phyloP scores from a whole-genome alignment of 2,113 vertebrate species.

The Stegostoma tigrinum region DNA sequence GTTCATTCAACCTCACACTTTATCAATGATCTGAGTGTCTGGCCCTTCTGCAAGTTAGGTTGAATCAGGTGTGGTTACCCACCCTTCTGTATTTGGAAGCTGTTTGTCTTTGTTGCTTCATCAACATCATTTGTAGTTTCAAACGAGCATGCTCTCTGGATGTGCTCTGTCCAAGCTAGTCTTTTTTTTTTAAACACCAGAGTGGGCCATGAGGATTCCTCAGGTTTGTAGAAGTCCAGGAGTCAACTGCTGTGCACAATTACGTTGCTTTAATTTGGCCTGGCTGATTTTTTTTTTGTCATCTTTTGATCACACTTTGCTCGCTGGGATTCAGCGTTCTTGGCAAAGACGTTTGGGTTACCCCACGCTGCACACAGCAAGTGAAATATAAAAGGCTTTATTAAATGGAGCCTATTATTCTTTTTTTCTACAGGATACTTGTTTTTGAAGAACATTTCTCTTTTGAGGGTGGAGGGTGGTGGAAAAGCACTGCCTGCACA shows the following conservation, averaged over 20 bases:
- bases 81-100: background rate
- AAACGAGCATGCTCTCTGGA: background rate
- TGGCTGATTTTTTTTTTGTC: no score
- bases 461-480: background rate
- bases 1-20: no score
- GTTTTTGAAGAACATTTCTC: background rate
- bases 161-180: background rate
- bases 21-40: no score
- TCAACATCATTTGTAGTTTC: background rate
- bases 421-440: background rate
- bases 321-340: background rate
- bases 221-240: background rate
- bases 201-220: no score
- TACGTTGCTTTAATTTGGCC: background rate
- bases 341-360: background rate
- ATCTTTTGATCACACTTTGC: background rate
- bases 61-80: background rate
- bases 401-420: background rate
- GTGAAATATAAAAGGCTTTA: no score
- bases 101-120: background rate
- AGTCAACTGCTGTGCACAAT: background rate
- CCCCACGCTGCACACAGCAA: background rate
- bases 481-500: background rate
- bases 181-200: background rate
- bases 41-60: background rate